Evolutionary conservation across 2,888 invertebrate genomes (phyloP).

Genomic region (Penaeus monodon): DNA sequence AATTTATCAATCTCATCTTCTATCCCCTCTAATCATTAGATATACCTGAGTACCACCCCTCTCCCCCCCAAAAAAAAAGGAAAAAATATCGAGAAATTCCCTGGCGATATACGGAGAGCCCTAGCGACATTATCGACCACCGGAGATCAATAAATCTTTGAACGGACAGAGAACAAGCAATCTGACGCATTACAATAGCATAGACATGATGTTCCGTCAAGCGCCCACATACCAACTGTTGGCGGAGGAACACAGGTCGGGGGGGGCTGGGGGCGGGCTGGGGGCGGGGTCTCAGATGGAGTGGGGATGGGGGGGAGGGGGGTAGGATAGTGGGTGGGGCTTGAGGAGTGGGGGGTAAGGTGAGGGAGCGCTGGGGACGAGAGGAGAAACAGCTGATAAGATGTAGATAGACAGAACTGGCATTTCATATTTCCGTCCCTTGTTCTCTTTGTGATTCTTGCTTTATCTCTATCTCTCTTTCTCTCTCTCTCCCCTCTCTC

Average conservation of each 20-base stretch:
- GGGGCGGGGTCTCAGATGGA: neutral
- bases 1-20: no score
- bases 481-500: no score
- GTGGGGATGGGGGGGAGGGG: neutral
- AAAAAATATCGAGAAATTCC: constrained; percentile 14
- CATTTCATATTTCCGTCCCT: no score
- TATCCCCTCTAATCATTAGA: no score
- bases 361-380: no score
- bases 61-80: neutral
- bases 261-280: neutral
- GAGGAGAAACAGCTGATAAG: no score
- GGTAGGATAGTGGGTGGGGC: neutral
- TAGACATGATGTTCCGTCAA: constrained; percentile 35
- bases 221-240: constrained; percentile 27
- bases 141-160: constrained; percentile 38
- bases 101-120: neutral
- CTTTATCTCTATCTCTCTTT: no score
- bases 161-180: constrained; percentile 41
- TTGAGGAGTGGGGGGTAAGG: no score
- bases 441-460: no score
- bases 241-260: neutral
- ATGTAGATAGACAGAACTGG: no score
- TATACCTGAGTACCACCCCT: neutral
- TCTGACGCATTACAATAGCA: constrained; percentile 53
- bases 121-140: constrained; percentile 39